Evolutionary conservation across 2,888 invertebrate genomes (phyloP).

Genomic region (Diarsia brunnea): DNA sequence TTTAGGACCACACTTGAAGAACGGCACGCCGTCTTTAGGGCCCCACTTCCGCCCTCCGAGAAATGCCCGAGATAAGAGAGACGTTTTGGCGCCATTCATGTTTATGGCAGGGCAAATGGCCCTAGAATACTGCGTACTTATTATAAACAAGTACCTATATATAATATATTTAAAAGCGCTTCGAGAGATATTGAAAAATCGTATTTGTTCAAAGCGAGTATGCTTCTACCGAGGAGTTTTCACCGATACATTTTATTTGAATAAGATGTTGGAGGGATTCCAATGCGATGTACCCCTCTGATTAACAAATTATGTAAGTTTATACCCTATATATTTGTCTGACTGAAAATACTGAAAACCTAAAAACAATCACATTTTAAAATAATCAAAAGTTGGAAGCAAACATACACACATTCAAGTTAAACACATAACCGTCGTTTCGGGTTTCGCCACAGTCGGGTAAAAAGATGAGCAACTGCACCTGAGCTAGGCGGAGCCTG

Average conservation of each 20-base stretch:
- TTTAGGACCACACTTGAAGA: constrained; percentile 89
- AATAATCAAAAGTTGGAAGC: too few relatives aligned
- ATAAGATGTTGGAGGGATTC: not conserved
- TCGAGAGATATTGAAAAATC: constrained; percentile 73
- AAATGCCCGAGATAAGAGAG: constrained; percentile 90
- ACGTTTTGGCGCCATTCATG: constrained; percentile 91
- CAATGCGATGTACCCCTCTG: not conserved
- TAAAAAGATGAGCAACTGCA: not conserved
- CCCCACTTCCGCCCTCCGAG: constrained; percentile 88
- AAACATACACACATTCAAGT: too few relatives aligned
- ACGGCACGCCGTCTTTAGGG: constrained; percentile 84
- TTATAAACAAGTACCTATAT: constrained; percentile 87
- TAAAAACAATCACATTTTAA: too few relatives aligned
- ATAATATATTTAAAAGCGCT: constrained; percentile 76
- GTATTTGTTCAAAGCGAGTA: constrained; percentile 62
- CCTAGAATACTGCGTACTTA: constrained; percentile 89
- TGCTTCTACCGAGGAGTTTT: constrained; percentile 11
- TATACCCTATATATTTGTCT: not conserved
- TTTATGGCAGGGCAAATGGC: constrained; percentile 90
- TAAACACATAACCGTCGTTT: too few relatives aligned
- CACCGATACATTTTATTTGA: constrained; percentile 27
- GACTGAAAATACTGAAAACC: too few relatives aligned
- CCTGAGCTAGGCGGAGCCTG: not conserved
- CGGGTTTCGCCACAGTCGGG: too few relatives aligned
- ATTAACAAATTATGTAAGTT: not conserved